Evolutionary conservation across 2,113 vertebrate species (phyloP).

Genomic region (Leucoraja erinaceus): DNA sequence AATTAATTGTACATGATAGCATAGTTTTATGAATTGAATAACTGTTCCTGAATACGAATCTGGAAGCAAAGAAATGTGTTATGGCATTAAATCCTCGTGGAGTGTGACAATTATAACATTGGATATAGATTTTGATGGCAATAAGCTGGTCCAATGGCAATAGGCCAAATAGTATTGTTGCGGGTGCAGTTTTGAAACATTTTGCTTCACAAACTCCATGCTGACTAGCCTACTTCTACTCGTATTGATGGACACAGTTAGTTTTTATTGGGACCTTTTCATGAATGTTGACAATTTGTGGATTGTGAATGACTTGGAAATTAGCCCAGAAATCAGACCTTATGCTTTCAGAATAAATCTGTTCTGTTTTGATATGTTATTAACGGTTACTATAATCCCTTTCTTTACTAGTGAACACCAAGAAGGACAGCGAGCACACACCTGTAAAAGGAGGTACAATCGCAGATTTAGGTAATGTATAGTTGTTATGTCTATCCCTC

Average conservation of each 20-base stretch:
- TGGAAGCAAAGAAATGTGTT: background rate
- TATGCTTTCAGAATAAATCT: conserved; percentile 19
- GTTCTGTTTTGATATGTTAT: background rate
- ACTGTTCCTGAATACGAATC: background rate
- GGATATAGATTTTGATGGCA: background rate
- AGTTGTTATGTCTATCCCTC: background rate
- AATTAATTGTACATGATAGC: too few relatives aligned
- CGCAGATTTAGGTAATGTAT: conserved; percentile 74
- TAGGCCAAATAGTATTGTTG: background rate
- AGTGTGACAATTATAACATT: background rate
- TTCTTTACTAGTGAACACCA: conserved; percentile 72
- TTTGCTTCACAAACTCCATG: too few relatives aligned
- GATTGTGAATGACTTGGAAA: background rate
- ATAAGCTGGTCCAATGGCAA: background rate
- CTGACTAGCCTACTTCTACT: too few relatives aligned
- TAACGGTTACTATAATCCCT: conserved; percentile 22
- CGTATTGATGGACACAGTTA: too few relatives aligned
- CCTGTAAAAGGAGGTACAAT: conserved; percentile 85
- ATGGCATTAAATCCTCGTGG: background rate
- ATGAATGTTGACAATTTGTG: background rate
- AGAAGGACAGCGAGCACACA: conserved; percentile 87
- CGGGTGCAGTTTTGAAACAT: too few relatives aligned
- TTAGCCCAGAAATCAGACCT: background rate
- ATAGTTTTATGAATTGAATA: background rate
- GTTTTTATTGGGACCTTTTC: too few relatives aligned